Conservation (phyloP, 92 coral and sea anemone species). For the Porites lobata region DNA sequence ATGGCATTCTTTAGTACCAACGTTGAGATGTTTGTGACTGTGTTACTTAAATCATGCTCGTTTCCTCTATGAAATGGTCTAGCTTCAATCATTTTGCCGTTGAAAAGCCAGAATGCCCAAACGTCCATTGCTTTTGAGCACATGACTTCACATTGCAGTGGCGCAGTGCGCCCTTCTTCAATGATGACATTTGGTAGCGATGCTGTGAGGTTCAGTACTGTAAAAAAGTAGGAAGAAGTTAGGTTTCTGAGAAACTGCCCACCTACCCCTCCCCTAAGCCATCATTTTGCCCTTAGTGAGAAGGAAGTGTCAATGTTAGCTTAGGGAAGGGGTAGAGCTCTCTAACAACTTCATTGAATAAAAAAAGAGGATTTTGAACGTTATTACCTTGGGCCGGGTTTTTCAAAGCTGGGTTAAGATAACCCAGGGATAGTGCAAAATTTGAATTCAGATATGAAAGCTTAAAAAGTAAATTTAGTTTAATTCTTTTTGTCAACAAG, state of each 20-base stretch:
- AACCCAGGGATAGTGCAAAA: too few relatives aligned
- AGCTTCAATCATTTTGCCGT: slow-evolving; percentile 6
- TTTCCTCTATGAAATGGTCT: background rate
- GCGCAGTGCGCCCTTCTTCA: slow-evolving; percentile 8
- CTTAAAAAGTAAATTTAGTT: too few relatives aligned
- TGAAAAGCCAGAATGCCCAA: slow-evolving; percentile 18
- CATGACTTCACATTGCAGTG: background rate
- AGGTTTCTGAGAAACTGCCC: background rate
- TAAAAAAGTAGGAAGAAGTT: background rate
- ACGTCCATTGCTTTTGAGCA: background rate
- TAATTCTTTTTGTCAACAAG: too few relatives aligned
- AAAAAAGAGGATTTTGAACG: too few relatives aligned
- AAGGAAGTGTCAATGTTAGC: too few relatives aligned
- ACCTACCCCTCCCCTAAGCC: too few relatives aligned
- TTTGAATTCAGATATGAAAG: too few relatives aligned
- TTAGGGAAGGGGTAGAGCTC: too few relatives aligned
- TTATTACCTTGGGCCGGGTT: too few relatives aligned
- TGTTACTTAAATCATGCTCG: background rate
- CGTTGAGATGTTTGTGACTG: background rate
- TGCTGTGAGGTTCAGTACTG: slow-evolving; percentile 4
- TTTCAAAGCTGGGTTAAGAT: too few relatives aligned
- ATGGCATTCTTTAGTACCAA: background rate
- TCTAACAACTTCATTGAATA: too few relatives aligned
- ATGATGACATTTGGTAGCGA: slow-evolving; percentile 1
- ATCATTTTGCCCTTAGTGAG: too few relatives aligned